Base-by-base conservation (phyloP, 2,888 invertebrate genomes). In the Unio pictorum region DNA sequence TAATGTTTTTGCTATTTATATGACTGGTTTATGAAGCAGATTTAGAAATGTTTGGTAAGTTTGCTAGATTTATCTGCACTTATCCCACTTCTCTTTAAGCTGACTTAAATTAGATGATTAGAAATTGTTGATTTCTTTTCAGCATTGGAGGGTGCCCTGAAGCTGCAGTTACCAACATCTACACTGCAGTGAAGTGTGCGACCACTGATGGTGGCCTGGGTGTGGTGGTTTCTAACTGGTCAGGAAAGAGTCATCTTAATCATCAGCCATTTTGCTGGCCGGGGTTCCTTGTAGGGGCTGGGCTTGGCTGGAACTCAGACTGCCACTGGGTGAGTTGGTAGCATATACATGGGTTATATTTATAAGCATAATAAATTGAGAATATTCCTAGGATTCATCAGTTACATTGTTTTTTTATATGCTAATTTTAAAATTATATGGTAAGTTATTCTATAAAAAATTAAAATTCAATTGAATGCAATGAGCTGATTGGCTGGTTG, bases 121-220 rank as follows among this genome's bases (percentile, higher is more conserved):
- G 23, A 17, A n/a, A n/a, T 1, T 59, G 20, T 54, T 58, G 26
- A 15, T 58, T 60, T 55, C 17, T 66, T 75, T 84, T 20, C 80
- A 91, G 92, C 81, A 84, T 93, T 64, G 92, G 92, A 11, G 93
- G 93, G 15, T 92, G 92, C 87, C 93, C 93, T 2, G 93, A 93
- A 71, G 93, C 92, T 23, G 92, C 93, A 11, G 89, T 92, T 18
- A 91, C 91, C 26, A 93, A 93, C 82, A 91, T 93, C 61, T 92
- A 91, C 80, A 91, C 91, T 80, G 92, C 92, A 8, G 89, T 92
- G 60, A 91, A 91, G 79, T 91, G 92, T 70, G 92, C 92, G 6
- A 83, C 90, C 3, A 90, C 91, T 17, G 91, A 92, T 73, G 84
- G 86, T 88, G 91, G 83, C 86, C 87, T 92, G 55, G 92, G 92